Evolutionary conservation across 2,113 vertebrate genomes (phyloP), one percentile per base, ranked within the genome.

Genomic region (Gymnocephalus cernua): DNA sequence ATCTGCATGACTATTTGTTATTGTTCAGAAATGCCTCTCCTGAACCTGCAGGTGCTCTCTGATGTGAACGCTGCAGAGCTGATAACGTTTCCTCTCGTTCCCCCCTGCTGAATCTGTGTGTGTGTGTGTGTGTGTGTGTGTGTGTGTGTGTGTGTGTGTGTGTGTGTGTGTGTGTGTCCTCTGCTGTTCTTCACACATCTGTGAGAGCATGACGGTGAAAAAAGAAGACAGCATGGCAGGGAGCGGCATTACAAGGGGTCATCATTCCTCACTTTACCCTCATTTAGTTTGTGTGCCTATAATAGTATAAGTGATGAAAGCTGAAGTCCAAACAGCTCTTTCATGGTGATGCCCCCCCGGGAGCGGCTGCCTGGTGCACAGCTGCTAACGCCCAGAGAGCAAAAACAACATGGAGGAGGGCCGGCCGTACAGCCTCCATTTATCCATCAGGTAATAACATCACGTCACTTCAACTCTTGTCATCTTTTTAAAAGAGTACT

Each of bases 251-350:
- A 61, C 12, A 21, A 21, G 50, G 45, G 74, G 44, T 59, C 65
- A 13, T 57, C 74, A 11, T 8, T 56, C 61, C 62, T 47, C 72
- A 25, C 77, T 18, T 23, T 19, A 50, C 25, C 50, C 57, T 79
- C 58, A 32, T 77, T 56, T 65, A 27, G n/a, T 11, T 32, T 32
- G 56, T 65, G 77, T 38, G 63, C 61, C 32, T 63, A 61, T 68
- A 51, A 69, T 12, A 77, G 61, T 11, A 2, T 65, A 71, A 77
- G 65, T 57, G 77, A 29, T 85, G 76, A 75, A 77, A 85, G 75
- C 59, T 77, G 78, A 68, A 25, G 25, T 72, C 57, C n/a, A 67
- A 75, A 76, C 79, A 71, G 38, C 68, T 62, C 75, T 61, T 29
- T 70, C 16, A 50, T 82, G 70, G 71, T 3, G 62, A 35, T 78